A percentile compares a stretch with the other conserved stretches of the same genome.
Evolutionary conservation across 2,113 vertebrate genomes (phyloP).

Genomic region (Galbula dea): DNA sequence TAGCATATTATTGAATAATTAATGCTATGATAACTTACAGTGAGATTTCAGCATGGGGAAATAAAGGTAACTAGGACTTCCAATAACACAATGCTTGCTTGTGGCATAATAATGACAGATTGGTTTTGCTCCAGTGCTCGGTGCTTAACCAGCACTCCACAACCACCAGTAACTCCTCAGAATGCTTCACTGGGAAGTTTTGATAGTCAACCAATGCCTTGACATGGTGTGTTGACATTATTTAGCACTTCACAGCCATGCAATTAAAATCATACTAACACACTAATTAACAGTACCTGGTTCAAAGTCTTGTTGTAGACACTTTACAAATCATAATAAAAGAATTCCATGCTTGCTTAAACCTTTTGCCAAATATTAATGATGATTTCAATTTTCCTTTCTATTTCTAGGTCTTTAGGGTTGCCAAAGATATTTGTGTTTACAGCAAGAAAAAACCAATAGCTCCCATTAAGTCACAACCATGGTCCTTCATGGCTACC

Average conservation of each 20-base stretch:
- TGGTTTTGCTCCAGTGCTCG: neutral
- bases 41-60: neutral
- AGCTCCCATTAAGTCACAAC: neutral
- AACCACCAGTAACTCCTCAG: neutral
- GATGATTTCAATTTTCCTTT: neutral
- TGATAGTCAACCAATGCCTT: neutral
- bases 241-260: neutral
- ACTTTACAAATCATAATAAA: neutral
- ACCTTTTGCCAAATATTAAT: neutral
- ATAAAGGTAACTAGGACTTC: slow-evolving; percentile 27
- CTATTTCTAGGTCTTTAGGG: neutral
- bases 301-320: neutral
- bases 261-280: neutral
- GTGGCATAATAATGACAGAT: slow-evolving; percentile 8
- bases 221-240: neutral
- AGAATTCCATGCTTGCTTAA: neutral
- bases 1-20: slow-evolving; percentile 48
- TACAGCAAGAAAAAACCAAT: neutral
- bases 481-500: neutral
- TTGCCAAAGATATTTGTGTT: neutral
- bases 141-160: neutral
- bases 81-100: slow-evolving; percentile 6
- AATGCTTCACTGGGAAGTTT: neutral
- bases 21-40: slow-evolving; percentile 43
- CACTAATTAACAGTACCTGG: neutral